Evolutionary conservation across 2,888 invertebrate species (phyloP).

Genomic region (Synanthedon vespiformis): DNA sequence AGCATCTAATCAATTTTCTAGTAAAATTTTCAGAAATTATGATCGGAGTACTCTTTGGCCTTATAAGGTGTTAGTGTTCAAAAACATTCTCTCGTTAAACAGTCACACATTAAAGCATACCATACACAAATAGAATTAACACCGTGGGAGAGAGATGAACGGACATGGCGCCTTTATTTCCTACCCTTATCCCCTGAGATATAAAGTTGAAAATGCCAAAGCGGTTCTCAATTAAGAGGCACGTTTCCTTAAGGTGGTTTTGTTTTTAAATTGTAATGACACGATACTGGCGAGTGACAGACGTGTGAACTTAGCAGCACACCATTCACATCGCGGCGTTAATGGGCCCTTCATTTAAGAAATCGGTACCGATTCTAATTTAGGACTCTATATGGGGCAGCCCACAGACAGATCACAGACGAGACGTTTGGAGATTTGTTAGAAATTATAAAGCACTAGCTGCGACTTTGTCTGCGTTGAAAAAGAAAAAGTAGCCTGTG

Average conservation of each 20-base stretch:
- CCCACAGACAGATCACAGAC: background rate
- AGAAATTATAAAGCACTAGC: no score
- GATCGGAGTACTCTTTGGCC: no score
- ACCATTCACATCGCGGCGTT: slow-evolving; percentile 46
- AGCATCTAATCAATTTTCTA: no score
- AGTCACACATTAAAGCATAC: background rate
- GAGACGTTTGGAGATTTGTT: no score
- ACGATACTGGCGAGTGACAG: slow-evolving; percentile 42
- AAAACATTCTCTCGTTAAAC: background rate
- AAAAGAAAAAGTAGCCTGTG: no score
- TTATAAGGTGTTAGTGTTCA: background rate
- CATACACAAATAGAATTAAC: background rate
- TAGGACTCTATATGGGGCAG: background rate
- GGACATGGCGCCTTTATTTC: background rate
- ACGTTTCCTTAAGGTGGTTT: slow-evolving; percentile 1
- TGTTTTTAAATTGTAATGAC: slow-evolving; percentile 14
- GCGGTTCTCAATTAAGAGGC: background rate
- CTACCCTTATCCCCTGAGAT: background rate
- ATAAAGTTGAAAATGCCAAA: background rate
- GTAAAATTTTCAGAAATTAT: no score
- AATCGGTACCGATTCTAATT: background rate
- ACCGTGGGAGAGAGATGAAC: background rate
- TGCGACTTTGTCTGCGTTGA: no score
- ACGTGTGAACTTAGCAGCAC: slow-evolving; percentile 51
- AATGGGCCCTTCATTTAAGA: background rate